These are phyloP conservation scores for Clarias magur DNA, from an alignment of 2,113 vertebrate species.

Conservation along the genomic window DNA sequence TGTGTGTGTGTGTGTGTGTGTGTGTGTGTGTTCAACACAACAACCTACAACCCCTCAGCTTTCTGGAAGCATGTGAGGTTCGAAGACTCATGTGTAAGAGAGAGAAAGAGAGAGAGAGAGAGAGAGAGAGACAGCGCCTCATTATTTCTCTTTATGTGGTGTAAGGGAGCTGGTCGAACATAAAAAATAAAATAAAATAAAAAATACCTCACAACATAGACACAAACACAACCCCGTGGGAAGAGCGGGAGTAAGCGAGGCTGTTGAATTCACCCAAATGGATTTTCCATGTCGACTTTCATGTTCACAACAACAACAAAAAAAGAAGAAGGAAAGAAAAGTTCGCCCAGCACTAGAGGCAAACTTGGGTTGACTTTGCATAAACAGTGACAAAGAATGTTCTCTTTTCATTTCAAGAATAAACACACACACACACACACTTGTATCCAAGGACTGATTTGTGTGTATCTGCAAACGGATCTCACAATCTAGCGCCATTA, in stretches of 20 bases:
- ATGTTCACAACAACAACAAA: background rate
- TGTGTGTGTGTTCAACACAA: constrained; percentile 17
- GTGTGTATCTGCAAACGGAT: background rate
- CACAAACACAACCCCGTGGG: background rate
- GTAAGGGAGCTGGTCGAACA: background rate
- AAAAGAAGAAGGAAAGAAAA: background rate
- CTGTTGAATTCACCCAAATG: constrained; percentile 20
- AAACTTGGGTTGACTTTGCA: constrained; percentile 38
- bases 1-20: constrained; percentile 24
- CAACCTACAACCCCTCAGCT: background rate
- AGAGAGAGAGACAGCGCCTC: constrained; percentile 6
- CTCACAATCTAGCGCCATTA: background rate
- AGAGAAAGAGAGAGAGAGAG: background rate
- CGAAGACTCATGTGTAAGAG: background rate
- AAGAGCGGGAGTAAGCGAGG: background rate
- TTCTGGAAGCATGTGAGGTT: constrained; percentile 23
- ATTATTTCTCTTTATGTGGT: constrained; percentile 26
- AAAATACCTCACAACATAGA: constrained; percentile 9
- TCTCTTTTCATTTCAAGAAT: constrained; percentile 11
- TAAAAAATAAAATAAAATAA: background rate
- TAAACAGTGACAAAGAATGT: constrained; percentile 6
- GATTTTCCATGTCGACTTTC: constrained; percentile 36
- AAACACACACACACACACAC: constrained; percentile 18
- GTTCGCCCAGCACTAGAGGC: constrained; percentile 1
- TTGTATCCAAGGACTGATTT: background rate